Evolutionary conservation across 53 echinoderm and acorn worm genomes (phyloP), one percentile per base, ranked within the genome.

Genomic region (Mesocentrotus franciscanus): DNA sequence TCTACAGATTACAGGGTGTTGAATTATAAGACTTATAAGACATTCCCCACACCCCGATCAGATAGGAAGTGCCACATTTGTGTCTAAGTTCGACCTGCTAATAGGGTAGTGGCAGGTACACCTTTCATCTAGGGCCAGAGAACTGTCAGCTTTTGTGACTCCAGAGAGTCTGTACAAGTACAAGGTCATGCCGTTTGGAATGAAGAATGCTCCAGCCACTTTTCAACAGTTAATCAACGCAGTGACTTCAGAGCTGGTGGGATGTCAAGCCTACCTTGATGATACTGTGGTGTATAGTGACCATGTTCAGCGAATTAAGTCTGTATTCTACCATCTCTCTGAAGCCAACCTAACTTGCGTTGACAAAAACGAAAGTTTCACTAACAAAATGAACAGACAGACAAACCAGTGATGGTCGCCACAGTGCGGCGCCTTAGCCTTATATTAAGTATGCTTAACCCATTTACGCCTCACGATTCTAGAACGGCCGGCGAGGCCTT

Each of bases 241-340:
- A 20, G 49, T n/a, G 9, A 90, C 89, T 13, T 0, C 33, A 20
- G 94, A 62, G 10, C 62, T 95, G 3, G 34, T 66, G 5, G 60
- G 79, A n/a, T 94, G 94, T 76, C 91, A 62, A 9, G 97, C 81
- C 20, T 97, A 97, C 56, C 90, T 97, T 15, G 97, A 97, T 79
- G 95, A 96, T 61, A 60, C 96, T 27, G 60, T 96, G 27, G 30
- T 97, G 4, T 95, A 84, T 59, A 94, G 34, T 55, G 56, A 92
- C 1, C 95, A 95, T 36, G 16, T 92, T 4, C 22, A n/a, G 9
- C 75, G 75, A 14, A 74, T 91, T 2, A 12, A 12, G 71, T 1
- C 36, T 33, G 2, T 91, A 3, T 91, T 91, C 9, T 34, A 95
- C 9, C 90, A 39, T 33, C 92, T 92, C 27, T 26, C 78, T 8